These are phyloP conservation scores for Myiotriccus ornatus DNA, from an alignment of 2,797 vertebrate species.

Conservation along the genomic window DNA sequence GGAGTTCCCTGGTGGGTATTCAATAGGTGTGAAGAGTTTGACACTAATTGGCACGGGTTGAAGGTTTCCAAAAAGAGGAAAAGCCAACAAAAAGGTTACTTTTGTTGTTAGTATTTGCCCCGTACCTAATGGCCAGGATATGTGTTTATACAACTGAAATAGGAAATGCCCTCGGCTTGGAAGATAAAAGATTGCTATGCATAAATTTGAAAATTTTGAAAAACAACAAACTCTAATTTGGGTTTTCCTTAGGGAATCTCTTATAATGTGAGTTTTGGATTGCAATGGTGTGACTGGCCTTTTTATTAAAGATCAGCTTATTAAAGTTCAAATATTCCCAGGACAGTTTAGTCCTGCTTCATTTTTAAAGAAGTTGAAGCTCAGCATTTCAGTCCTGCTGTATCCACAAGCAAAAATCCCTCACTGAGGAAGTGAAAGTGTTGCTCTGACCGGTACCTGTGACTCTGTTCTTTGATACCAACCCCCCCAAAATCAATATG, in stretches of 20 bases:
- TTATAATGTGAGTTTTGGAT: neutral
- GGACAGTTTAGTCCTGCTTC: neutral
- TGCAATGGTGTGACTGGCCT: neutral
- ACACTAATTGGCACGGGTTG: neutral
- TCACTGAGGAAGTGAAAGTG: neutral
- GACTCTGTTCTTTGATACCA: neutral
- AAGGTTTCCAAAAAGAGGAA: neutral
- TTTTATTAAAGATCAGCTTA: neutral
- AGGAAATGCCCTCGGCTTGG: conserved; percentile 1
- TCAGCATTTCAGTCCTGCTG: neutral
- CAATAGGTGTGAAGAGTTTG: neutral
- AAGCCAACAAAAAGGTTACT: neutral
- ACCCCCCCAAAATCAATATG: neutral
- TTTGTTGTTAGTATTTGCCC: neutral
- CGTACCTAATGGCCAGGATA: neutral
- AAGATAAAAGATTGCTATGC: neutral
- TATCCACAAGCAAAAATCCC: neutral
- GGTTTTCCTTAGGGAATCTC: neutral
- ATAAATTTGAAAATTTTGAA: neutral
- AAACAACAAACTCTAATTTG: conserved; percentile 9
- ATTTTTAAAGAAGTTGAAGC: neutral
- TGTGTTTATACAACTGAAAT: neutral
- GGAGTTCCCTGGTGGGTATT: neutral
- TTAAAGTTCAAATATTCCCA: neutral
- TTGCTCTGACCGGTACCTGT: neutral